Evolutionary conservation across 2,888 invertebrate genomes (phyloP), one percentile per base, ranked within the genome.

Genomic region (Chesias legatella): DNA sequence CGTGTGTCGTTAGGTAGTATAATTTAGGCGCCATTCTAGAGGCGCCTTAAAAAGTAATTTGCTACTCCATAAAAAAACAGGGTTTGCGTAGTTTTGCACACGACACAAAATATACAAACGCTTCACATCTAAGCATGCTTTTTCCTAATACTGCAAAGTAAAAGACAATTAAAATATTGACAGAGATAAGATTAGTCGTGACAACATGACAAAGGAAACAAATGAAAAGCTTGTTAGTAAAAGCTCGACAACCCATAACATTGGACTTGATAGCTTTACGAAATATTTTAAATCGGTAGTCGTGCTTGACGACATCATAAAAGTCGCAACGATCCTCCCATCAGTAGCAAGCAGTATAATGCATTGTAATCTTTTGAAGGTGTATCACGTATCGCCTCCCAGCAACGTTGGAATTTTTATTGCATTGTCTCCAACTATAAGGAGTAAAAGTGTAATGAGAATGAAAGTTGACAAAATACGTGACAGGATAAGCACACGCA

Each of bases 301-400:
- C 58, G 48, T 57, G 60, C 53, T 58, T 43, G 54, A 63, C 56
- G 55, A 46, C 48, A 35, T 55, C 55, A 50, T 55, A 51, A 55
- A 54, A 47, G 21, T 60, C 65, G 60, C 78, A 71, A 78, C 54
- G 62, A 70, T 53, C 45, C 58, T 60, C 58, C 51, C 57, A 63
- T 64, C 62, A 63, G 64, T 52, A 58, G 41, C 35, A 37, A 33
- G 24, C 23, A 33, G 49, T 40, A 29, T 35, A 44, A 53, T 43
- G 50, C 43, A 52, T 51, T 53, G 45, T 51, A 44, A 27, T 44
- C 54, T 64, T 67, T 78, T 78, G 75, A 77, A 71, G 72, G 56
- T 64, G 53, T 71, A 79, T 79, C 77, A 63, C 51, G 63, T 79
- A 59, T 60, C 75, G 53, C 54, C 45, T 53, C 47, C 48, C 36